phyloP scores from a whole-genome alignment of 2,113 vertebrate species.

The Rhinopomastus cyanomelas region DNA sequence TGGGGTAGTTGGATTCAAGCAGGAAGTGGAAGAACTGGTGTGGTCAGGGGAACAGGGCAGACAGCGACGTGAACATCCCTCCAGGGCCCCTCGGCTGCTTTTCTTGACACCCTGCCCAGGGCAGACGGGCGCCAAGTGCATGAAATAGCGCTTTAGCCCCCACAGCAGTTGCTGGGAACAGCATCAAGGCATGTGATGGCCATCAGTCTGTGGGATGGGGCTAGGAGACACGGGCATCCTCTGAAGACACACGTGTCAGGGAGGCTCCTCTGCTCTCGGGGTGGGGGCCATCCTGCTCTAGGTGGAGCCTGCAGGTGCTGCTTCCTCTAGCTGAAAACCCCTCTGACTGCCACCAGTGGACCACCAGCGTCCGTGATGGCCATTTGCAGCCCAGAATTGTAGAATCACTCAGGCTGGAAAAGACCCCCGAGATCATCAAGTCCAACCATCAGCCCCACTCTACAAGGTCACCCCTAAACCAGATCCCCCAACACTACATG shows the following conservation, averaged over 20 bases:
- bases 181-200: slow-evolving; percentile 4
- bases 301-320: rapidly evolving
- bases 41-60: rapidly evolving
- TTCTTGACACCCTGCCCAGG: slow-evolving; percentile 32
- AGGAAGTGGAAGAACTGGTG: neutral
- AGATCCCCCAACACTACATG: too few species aligned
- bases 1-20: too few species aligned
- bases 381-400: neutral
- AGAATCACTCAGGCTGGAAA: too few species aligned
- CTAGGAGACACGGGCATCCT: rapidly evolving
- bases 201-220: neutral
- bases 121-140: neutral
- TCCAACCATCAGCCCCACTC: too few species aligned
- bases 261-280: neutral
- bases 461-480: too few species aligned
- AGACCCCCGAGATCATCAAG: too few species aligned
- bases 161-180: slow-evolving; percentile 49
- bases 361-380: neutral
- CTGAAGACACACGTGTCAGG: neutral
- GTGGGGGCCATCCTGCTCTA: neutral
- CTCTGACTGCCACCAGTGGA: neutral
- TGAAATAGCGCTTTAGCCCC: slow-evolving; percentile 42
- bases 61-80: neutral
- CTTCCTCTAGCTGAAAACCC: neutral
- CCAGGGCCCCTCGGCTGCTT: slow-evolving; percentile 20